Conservation (phyloP, 2,797 vertebrate species). For the Mus caroli region DNA sequence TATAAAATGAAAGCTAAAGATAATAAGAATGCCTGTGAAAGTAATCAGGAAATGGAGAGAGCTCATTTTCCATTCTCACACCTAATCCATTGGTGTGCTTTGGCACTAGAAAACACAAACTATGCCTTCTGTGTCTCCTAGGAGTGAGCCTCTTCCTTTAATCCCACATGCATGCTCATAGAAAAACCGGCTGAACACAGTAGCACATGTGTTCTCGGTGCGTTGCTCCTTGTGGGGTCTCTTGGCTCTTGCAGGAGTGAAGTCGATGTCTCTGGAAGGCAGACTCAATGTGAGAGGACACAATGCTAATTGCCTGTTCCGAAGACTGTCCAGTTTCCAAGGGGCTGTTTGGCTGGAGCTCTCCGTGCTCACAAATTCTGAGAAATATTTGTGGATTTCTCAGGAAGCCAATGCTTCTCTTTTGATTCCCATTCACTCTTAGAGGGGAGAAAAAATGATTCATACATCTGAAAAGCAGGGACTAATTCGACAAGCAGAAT, state of each 20-base stretch:
- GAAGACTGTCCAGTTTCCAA: slow-evolving; percentile 51
- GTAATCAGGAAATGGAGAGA: slow-evolving; percentile 70
- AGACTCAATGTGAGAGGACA: slow-evolving; percentile 53
- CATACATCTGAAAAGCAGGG: slow-evolving; percentile 68
- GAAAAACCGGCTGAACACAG: slow-evolving; percentile 63
- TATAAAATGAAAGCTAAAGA: slow-evolving; percentile 72
- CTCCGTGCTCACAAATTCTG: slow-evolving; percentile 67
- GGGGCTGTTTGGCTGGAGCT: slow-evolving; percentile 21
- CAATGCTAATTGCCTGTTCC: slow-evolving; percentile 45
- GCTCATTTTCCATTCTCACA: slow-evolving; percentile 70
- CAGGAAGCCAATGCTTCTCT: slow-evolving; percentile 67
- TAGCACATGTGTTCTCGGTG: neutral
- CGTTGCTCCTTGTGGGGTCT: slow-evolving; percentile 6
- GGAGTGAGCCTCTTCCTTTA: slow-evolving; percentile 60
- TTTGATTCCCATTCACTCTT: slow-evolving; percentile 69
- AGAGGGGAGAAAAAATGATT: slow-evolving; percentile 4
- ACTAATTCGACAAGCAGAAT: slow-evolving; percentile 53
- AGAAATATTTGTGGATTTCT: slow-evolving; percentile 81
- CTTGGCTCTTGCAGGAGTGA: slow-evolving; percentile 29
- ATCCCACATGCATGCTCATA: slow-evolving; percentile 15
- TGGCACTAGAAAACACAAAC: slow-evolving; percentile 73
- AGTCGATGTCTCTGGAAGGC: slow-evolving; percentile 44
- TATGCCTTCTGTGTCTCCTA: slow-evolving; percentile 50
- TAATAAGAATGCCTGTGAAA: slow-evolving; percentile 68
- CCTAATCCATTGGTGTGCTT: slow-evolving; percentile 69